phyloP scores from a whole-genome alignment of 1,140 invertebrate genomes.

The Leptoteleia sp. region DNA sequence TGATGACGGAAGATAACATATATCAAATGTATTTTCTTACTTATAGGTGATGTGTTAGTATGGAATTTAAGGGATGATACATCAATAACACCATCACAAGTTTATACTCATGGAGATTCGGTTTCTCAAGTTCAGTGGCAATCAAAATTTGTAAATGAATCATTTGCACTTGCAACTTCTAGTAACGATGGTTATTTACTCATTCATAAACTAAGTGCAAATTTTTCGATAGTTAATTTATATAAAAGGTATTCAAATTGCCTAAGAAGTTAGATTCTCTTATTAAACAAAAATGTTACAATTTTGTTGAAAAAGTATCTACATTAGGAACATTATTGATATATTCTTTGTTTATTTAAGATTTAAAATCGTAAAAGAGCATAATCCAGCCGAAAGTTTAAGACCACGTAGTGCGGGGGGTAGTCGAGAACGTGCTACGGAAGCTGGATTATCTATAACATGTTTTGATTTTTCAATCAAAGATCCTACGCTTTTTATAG shows the following conservation, averaged over 20 bases:
- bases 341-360: conserved; percentile 59
- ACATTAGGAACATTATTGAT: too few species aligned
- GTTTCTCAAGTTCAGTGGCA: conserved; percentile 76
- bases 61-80: conserved; percentile 79
- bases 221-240: conserved; percentile 71
- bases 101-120: conserved; percentile 74
- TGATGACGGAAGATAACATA: too few species aligned
- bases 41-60: conserved; percentile 72
- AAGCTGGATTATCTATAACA: conserved; percentile 77
- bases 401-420: conserved; percentile 76
- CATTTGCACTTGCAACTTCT: conserved; percentile 71
- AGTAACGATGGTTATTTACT: conserved; percentile 77
- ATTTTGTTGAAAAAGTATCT: too few species aligned
- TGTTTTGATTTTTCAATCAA: conserved; percentile 76
- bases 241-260: conserved; percentile 73
- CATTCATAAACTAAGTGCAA: conserved; percentile 73
- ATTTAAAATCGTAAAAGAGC: conserved; percentile 76
- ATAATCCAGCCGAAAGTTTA: conserved; percentile 76
- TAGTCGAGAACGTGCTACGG: conserved; percentile 74
- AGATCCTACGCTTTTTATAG: conserved; percentile 73
- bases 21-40: not conserved
- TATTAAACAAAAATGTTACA: too few species aligned
- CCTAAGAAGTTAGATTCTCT: too few species aligned
- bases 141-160: conserved; percentile 71
- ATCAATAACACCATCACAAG: conserved; percentile 67